A percentile compares a stretch with the other conserved stretches of the same genome.
These are phyloP conservation scores for Plotosus lineatus DNA, from an alignment of 2,113 vertebrate species.

Conservation along the genomic window DNA sequence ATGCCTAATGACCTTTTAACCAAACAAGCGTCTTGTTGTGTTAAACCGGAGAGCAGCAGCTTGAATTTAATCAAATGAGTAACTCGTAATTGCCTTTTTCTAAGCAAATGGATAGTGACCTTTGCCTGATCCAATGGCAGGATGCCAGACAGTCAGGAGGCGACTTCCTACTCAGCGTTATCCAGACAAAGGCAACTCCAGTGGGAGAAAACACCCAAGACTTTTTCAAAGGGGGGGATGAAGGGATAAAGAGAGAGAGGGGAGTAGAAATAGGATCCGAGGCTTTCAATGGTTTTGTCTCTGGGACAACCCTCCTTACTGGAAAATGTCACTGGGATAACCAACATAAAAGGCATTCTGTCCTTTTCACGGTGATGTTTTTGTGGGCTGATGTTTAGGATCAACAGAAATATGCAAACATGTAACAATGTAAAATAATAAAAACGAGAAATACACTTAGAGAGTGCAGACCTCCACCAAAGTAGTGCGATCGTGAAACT, in stretches of 20 bases:
- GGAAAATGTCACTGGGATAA: constrained; percentile 23
- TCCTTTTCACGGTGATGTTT: not conserved
- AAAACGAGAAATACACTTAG: not conserved
- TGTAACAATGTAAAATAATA: not conserved
- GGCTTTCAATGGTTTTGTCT: not conserved
- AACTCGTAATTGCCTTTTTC: too few species aligned
- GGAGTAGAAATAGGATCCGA: constrained; percentile 6
- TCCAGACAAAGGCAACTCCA: not conserved
- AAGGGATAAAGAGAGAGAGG: not conserved
- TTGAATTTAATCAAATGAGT: too few species aligned
- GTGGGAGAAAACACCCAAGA: not conserved
- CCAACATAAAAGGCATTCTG: not conserved
- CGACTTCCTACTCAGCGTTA: not conserved
- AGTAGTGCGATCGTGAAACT: too few species aligned
- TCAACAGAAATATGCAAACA: not conserved
- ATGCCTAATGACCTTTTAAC: too few species aligned
- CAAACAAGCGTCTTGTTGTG: too few species aligned
- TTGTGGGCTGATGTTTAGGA: not conserved
- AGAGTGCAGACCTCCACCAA: too few species aligned
- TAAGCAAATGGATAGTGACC: not conserved
- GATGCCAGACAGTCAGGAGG: constrained; percentile 1
- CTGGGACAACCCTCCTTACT: not conserved
- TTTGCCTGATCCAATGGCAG: not conserved
- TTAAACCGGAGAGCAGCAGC: too few species aligned
- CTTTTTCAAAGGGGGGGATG: not conserved